A percentile compares a stretch with the other conserved stretches of the same genome.
phyloP scores from a whole-genome alignment of 2,888 invertebrate species.

The Leuctra nigra region DNA sequence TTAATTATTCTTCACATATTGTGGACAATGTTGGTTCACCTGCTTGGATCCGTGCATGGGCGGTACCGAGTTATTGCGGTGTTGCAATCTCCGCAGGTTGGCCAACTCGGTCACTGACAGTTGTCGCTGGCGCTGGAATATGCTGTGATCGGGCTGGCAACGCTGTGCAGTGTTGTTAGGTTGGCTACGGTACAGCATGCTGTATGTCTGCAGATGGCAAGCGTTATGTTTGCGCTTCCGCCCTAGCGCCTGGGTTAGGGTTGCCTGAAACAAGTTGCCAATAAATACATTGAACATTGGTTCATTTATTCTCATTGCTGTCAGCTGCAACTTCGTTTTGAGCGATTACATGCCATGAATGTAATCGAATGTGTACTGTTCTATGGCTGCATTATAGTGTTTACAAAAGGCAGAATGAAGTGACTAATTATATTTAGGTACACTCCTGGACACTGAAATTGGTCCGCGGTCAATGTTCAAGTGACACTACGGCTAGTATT shows the following conservation, averaged over 20 bases:
- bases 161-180: background rate
- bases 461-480: too few species aligned
- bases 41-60: background rate
- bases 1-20: too few species aligned
- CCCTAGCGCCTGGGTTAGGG: conserved; percentile 36
- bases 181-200: conserved; percentile 9
- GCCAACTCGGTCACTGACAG: background rate
- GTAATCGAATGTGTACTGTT: too few species aligned
- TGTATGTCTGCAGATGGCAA: conserved; percentile 33
- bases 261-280: conserved; percentile 38
- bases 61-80: background rate
- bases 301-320: too few species aligned
- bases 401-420: too few species aligned
- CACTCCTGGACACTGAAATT: too few species aligned
- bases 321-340: too few species aligned
- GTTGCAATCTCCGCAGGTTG: background rate
- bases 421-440: too few species aligned
- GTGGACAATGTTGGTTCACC: too few species aligned
- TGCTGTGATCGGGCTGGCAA: background rate
- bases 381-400: too few species aligned
- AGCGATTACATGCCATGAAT: too few species aligned
- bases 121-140: background rate
- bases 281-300: background rate
- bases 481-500: too few species aligned
- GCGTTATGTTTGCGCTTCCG: conserved; percentile 22